phyloP scores from a whole-genome alignment of 2,797 vertebrate genomes.

The Iguana delicatissima region DNA sequence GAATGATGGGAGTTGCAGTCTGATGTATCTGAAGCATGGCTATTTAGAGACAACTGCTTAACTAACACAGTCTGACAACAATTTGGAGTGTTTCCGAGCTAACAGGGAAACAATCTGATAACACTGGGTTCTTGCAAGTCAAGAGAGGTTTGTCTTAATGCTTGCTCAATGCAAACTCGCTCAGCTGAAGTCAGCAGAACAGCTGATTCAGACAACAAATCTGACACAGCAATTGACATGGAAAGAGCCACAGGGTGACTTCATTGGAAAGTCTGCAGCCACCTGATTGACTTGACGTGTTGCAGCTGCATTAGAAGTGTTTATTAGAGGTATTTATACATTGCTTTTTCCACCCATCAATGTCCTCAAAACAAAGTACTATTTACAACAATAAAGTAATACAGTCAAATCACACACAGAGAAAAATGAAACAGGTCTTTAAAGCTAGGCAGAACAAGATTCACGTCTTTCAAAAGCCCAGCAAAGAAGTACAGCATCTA shows the following conservation, averaged over 20 bases:
- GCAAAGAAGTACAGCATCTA: too few relatives aligned
- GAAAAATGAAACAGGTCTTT: background rate
- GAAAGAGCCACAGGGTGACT: background rate
- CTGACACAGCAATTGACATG: background rate
- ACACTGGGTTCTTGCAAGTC: constrained; percentile 37
- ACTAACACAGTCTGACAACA: background rate
- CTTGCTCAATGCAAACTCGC: constrained; percentile 27
- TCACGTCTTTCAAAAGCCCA: too few relatives aligned
- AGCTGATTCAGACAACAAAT: background rate
- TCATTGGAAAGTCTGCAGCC: background rate
- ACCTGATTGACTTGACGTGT: background rate
- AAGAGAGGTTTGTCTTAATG: constrained; percentile 5
- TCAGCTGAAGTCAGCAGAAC: constrained; percentile 31
- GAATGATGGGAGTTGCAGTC: background rate
- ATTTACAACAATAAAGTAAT: background rate
- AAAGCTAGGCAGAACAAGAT: background rate
- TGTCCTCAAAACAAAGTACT: background rate
- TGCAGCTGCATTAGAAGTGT: background rate
- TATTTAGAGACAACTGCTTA: background rate
- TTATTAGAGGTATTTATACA: background rate
- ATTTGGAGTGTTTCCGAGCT: constrained; percentile 14
- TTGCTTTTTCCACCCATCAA: too few relatives aligned
- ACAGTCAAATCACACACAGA: background rate
- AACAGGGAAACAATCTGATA: constrained; percentile 9
- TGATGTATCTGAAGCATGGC: background rate